A percentile compares a stretch with the other conserved stretches of the same genome.
Evolutionary conservation across 2,888 invertebrate species (phyloP).

Genomic region (Saturnia pavonia): DNA sequence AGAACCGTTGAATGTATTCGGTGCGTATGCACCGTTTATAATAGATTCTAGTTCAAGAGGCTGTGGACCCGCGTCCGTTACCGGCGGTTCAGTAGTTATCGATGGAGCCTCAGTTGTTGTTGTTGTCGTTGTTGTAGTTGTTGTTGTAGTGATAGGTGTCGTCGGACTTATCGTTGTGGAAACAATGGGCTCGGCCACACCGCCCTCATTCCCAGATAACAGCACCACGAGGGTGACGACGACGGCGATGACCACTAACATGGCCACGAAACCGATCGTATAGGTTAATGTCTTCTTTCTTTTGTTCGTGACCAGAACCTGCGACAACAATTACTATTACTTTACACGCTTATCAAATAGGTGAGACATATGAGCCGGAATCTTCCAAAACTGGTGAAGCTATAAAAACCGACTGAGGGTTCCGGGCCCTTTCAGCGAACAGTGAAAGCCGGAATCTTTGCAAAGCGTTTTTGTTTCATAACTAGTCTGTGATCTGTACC

Average conservation of each 20-base stretch:
- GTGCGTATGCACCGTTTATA: conserved; percentile 84
- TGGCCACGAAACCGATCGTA: conserved; percentile 78
- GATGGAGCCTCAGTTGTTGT: conserved; percentile 24
- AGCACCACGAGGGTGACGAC: conserved; percentile 83
- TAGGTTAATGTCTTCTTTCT: conserved; percentile 79
- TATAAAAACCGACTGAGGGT: too few relatives aligned
- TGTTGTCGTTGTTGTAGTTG: conserved; percentile 32
- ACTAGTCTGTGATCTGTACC: too few relatives aligned
- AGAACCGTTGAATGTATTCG: conserved; percentile 88
- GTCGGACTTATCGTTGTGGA: conserved; percentile 50
- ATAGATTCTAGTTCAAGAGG: conserved; percentile 85
- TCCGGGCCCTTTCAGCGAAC: too few relatives aligned
- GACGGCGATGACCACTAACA: conserved; percentile 81
- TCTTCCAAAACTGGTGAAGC: too few relatives aligned
- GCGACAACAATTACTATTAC: conserved; percentile 23
- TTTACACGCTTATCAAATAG: not conserved
- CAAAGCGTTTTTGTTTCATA: too few relatives aligned
- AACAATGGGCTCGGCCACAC: conserved; percentile 49
- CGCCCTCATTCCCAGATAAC: conserved; percentile 66
- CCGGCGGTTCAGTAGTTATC: conserved; percentile 32
- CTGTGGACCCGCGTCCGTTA: conserved; percentile 37
- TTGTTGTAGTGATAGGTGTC: conserved; percentile 28
- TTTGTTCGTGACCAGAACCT: conserved; percentile 84
- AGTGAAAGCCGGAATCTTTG: too few relatives aligned
- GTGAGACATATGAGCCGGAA: too few relatives aligned